A percentile compares a stretch with the other conserved stretches of the same genome.
Conservation (phyloP, 2,888 invertebrate genomes). For the Neoascia interrupta region DNA sequence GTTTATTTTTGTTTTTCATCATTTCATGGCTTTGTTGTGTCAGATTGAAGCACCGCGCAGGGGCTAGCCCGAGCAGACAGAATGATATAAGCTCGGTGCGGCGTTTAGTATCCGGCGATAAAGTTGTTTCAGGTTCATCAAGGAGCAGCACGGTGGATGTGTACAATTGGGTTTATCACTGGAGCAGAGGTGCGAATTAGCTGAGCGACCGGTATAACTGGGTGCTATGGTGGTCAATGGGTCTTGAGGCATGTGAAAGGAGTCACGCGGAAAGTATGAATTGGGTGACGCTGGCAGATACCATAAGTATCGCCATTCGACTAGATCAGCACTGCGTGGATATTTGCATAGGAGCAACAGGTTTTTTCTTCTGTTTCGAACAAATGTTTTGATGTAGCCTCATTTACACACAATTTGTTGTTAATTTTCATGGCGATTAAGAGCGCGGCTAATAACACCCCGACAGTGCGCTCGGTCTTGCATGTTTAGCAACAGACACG, state of each 20-base stretch:
- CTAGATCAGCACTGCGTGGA: not conserved
- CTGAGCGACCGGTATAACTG: constrained; percentile 55
- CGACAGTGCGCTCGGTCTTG: constrained; percentile 5
- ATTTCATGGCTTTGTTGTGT: constrained; percentile 27
- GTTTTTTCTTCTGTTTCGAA: constrained; percentile 4
- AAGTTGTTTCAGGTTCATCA: constrained; percentile 20
- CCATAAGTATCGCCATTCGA: not conserved
- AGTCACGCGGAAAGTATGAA: constrained; percentile 74
- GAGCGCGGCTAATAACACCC: not conserved
- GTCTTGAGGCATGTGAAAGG: constrained; percentile 74
- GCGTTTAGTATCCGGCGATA: constrained; percentile 21
- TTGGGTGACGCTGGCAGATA: constrained; percentile 47
- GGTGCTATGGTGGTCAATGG: constrained; percentile 32
- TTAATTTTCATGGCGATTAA: not conserved
- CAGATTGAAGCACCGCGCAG: constrained; percentile 18
- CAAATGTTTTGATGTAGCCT: constrained; percentile 12
- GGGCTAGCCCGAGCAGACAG: not conserved
- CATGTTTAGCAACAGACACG: constrained; percentile 30
- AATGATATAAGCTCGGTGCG: constrained; percentile 29
- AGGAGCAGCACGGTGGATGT: not conserved
- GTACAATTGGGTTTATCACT: not conserved
- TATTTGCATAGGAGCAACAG: constrained; percentile 3
- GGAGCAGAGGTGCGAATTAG: constrained; percentile 35
- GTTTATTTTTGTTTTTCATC: constrained; percentile 60
- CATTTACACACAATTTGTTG: not conserved